These are phyloP conservation scores for Andrena flavipes DNA, from an alignment of 2,888 invertebrate species.

Conservation along the genomic window DNA sequence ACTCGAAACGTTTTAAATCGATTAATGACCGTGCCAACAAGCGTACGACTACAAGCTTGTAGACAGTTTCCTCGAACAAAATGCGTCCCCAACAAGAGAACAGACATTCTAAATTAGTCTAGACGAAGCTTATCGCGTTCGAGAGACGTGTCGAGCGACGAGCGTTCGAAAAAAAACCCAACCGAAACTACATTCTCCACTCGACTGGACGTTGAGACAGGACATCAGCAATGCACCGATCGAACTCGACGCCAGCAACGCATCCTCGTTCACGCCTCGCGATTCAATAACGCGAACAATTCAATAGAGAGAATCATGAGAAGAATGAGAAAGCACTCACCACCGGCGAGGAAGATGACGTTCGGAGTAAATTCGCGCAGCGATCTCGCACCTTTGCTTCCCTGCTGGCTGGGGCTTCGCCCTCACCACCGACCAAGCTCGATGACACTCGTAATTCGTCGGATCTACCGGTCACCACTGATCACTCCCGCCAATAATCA, in stretches of 20 bases:
- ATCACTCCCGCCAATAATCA: slow-evolving; percentile 40
- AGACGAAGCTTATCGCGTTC: too few species aligned
- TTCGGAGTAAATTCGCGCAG: slow-evolving; percentile 28
- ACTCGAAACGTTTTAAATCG: slow-evolving; percentile 27
- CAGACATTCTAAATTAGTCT: neutral
- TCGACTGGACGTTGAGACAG: neutral
- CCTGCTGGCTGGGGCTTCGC: neutral
- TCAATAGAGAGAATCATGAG: neutral
- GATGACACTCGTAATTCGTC: slow-evolving; percentile 51
- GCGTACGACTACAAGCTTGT: neutral
- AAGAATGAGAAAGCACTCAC: slow-evolving; percentile 44
- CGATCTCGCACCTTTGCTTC: neutral
- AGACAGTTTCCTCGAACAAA: neutral
- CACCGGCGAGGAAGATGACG: slow-evolving; percentile 43
- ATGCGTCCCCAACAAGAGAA: neutral
- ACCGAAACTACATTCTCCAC: slow-evolving; percentile 24
- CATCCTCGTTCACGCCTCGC: neutral
- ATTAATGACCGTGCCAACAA: neutral
- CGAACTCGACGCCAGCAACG: neutral
- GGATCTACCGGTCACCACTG: slow-evolving; percentile 37
- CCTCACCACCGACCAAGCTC: slow-evolving; percentile 43
- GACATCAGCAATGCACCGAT: neutral
- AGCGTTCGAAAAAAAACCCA: neutral
- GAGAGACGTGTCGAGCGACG: neutral
- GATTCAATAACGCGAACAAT: neutral